These are phyloP conservation scores for Hippocampus guttulatus DNA, from an alignment of 2,113 vertebrate species.

Conservation along the genomic window DNA sequence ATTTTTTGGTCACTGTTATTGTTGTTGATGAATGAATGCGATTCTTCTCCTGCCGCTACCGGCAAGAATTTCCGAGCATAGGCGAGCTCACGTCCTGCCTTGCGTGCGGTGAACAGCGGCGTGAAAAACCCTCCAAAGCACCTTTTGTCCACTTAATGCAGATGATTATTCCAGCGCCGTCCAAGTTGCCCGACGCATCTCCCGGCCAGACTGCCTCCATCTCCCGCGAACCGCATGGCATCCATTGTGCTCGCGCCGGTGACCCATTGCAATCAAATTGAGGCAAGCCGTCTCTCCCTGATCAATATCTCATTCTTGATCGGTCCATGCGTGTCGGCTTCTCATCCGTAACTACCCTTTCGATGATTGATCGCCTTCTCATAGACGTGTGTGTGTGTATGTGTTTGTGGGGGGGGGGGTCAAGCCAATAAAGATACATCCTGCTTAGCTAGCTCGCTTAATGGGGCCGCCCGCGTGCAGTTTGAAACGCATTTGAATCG, in stretches of 20 bases:
- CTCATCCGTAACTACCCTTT: conserved; percentile 35
- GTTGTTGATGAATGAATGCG: no score
- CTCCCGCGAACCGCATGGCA: background rate
- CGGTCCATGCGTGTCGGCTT: conserved; percentile 18
- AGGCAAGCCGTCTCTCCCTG: conserved; percentile 28
- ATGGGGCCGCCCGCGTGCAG: background rate
- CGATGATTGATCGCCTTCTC: conserved; percentile 46
- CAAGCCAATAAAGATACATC: conserved; percentile 1
- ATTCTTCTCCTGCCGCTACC: no score
- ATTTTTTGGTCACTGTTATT: no score
- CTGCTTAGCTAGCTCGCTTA: background rate
- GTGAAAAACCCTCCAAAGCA: no score
- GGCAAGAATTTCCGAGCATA: no score
- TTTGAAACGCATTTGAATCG: conserved; percentile 10
- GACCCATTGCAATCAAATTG: conserved; percentile 54
- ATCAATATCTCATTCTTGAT: conserved; percentile 51
- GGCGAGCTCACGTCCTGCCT: no score
- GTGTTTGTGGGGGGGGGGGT: no score
- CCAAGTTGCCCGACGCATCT: no score
- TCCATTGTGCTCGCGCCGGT: conserved; percentile 28
- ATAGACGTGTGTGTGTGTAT: no score
- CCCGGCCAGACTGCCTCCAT: background rate
- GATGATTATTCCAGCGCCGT: no score
- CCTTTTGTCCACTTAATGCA: no score
- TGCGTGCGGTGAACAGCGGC: no score